These are phyloP conservation scores for Herminia tarsipennalis DNA, from an alignment of 2,888 invertebrate species.

Conservation along the genomic window DNA sequence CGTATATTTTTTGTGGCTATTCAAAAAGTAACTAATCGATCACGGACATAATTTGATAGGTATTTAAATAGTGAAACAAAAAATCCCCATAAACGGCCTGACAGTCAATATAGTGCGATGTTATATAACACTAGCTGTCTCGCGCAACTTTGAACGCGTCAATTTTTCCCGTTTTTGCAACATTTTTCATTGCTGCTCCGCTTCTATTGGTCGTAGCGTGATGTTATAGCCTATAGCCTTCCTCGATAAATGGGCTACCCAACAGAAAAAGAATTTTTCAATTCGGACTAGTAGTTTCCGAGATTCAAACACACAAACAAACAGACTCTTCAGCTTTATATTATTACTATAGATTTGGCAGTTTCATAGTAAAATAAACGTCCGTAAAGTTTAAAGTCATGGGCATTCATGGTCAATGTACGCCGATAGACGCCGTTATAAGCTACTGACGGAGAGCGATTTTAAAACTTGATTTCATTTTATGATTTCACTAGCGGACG, in stretches of 20 bases:
- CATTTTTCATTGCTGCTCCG: too few species aligned
- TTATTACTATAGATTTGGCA: too few species aligned
- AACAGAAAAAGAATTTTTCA: too few species aligned
- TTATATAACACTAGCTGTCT: conserved; percentile 49
- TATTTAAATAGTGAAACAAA: conserved; percentile 20
- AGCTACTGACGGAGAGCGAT: conserved; percentile 31
- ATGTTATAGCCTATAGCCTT: too few species aligned
- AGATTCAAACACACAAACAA: too few species aligned
- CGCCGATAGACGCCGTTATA: conserved; percentile 43
- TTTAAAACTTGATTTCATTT: neutral
- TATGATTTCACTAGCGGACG: too few species aligned
- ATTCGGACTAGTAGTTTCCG: too few species aligned
- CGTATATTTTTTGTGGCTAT: neutral
- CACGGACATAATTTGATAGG: conserved; percentile 19
- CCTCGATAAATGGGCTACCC: too few species aligned
- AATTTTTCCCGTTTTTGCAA: too few species aligned
- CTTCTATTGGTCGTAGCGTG: too few species aligned
- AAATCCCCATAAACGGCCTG: conserved; percentile 37
- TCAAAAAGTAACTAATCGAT: conserved; percentile 27
- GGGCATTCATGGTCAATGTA: conserved; percentile 72
- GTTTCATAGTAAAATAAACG: conserved; percentile 42
- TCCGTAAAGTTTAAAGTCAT: conserved; percentile 57
- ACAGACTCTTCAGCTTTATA: too few species aligned
- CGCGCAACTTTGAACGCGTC: too few species aligned
- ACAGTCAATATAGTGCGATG: conserved; percentile 46